phyloP scores from a whole-genome alignment of 2,888 invertebrate genomes.

The Lomographa bimaculata region DNA sequence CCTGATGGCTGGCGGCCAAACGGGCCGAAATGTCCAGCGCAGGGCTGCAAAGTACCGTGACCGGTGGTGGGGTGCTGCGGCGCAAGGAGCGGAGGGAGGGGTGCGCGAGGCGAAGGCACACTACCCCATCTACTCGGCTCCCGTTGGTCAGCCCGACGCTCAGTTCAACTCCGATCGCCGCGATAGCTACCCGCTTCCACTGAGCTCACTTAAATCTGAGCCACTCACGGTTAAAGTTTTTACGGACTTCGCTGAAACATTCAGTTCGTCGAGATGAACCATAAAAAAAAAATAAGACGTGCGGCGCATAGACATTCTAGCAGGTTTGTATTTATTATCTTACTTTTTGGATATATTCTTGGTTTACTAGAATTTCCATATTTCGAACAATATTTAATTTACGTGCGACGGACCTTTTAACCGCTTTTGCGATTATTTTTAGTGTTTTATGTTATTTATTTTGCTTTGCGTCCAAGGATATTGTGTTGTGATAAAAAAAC shows the following conservation, averaged over 20 bases:
- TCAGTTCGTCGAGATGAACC: conserved; percentile 48
- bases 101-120: conserved; percentile 24
- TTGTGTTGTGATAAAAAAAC: too few relatives aligned
- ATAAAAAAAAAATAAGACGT: too few relatives aligned
- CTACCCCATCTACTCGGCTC: conserved; percentile 40
- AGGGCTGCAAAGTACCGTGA: conserved; percentile 4
- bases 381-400: background rate
- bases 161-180: conserved; percentile 49
- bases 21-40: conserved; percentile 14
- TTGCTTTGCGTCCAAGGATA: too few relatives aligned
- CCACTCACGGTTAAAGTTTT: conserved; percentile 66
- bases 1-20: conserved; percentile 20
- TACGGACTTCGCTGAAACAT: conserved; percentile 45
- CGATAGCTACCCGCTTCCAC: conserved; percentile 33
- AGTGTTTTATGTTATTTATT: too few relatives aligned
- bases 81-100: conserved; percentile 16
- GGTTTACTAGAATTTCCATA: conserved; percentile 1
- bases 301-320: too few relatives aligned
- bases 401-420: background rate
- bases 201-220: conserved; percentile 57
- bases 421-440: conserved; percentile 1
- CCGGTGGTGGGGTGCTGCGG: conserved; percentile 18
- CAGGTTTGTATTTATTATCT: conserved; percentile 44
- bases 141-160: conserved; percentile 26
- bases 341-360: background rate